Evolutionary conservation across 2,888 invertebrate species (phyloP).

Genomic region (Microchrysa polita): DNA sequence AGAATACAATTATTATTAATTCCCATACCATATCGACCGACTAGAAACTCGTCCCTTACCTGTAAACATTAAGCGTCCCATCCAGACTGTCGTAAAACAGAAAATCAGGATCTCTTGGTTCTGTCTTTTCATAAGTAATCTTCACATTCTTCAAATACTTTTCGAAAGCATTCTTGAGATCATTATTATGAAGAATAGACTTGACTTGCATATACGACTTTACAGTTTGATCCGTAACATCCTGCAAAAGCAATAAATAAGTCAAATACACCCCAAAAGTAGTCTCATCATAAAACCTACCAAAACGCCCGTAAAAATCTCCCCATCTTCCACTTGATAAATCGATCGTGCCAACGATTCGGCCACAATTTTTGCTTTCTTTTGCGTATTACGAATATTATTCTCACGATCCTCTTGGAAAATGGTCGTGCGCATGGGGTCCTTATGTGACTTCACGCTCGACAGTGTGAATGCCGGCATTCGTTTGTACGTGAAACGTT

Average conservation of each 20-base stretch:
- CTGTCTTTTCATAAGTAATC: constrained; percentile 74
- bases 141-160: constrained; percentile 83
- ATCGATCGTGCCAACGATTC: constrained; percentile 85
- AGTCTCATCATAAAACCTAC: constrained; percentile 66
- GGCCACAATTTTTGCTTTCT: constrained; percentile 79
- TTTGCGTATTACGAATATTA: constrained; percentile 55
- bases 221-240: constrained; percentile 77
- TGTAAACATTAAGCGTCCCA: constrained; percentile 86
- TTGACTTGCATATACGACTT: constrained; percentile 80
- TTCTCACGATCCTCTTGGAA: constrained; percentile 58
- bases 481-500: constrained; percentile 91
- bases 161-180: constrained; percentile 76
- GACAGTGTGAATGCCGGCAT: constrained; percentile 93
- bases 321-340: constrained; percentile 75
- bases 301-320: constrained; percentile 78
- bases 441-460: constrained; percentile 67
- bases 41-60: constrained; percentile 68
- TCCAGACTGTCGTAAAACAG: constrained; percentile 86
- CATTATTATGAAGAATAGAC: constrained; percentile 73
- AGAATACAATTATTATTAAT: constrained; percentile 10
- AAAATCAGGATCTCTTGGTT: constrained; percentile 92
- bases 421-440: constrained; percentile 59
- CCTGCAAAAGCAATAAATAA: constrained; percentile 65
- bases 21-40: neutral
- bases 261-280: constrained; percentile 15